Evolutionary conservation across 2,888 invertebrate species (phyloP), one percentile per base, ranked within the genome.

Genomic region (Serrognathus titanus): DNA sequence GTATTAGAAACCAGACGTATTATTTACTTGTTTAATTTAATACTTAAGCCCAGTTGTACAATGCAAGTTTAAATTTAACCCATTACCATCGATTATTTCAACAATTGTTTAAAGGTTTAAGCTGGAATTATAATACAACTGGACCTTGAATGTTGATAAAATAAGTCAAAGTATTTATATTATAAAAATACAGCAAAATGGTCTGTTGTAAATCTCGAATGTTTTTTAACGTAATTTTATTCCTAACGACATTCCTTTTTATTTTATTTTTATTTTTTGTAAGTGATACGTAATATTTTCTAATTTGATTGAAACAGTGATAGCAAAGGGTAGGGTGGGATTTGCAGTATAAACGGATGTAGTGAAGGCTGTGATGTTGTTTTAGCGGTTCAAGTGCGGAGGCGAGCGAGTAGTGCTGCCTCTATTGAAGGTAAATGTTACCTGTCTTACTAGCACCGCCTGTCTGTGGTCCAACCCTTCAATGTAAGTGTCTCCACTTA

Each of bases 351-450:
- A 54, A 53, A 55, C 55, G 57, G 61, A 58, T 63, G 53, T 63
- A 66, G 63, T 66, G 66, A 72, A 69, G 68, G 69, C 65, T 70
- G 66, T 72, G 69, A 70, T 74, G 71, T 75, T 77, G 75, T 78
- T 78, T 74, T 77, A 79, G 80, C 79, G 71, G 74, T 80, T 65
- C 77, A 75, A 74, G 75, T 79, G 68, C 76, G 78, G 67, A 76
- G 79, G 68, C 77, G 78, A 72, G 74, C 78, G 67, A 78, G 78
- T 73, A 77, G 78, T 72, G 74, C 77, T 72, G 73, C 74, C 68
- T 76, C 76, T 60, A 69, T 76, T 67, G 77, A 79, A 78, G 79
- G 78, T 79, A 79, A 78, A 74, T 76, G 74, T 72, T 74, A 31
- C 24, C 24, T 31, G 24, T 31, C 24, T 31, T 31, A 72, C 71